A percentile compares a stretch with the other conserved stretches of the same genome.
phyloP scores from a whole-genome alignment of 2,113 vertebrate genomes.

The Sapayoa aenigma region DNA sequence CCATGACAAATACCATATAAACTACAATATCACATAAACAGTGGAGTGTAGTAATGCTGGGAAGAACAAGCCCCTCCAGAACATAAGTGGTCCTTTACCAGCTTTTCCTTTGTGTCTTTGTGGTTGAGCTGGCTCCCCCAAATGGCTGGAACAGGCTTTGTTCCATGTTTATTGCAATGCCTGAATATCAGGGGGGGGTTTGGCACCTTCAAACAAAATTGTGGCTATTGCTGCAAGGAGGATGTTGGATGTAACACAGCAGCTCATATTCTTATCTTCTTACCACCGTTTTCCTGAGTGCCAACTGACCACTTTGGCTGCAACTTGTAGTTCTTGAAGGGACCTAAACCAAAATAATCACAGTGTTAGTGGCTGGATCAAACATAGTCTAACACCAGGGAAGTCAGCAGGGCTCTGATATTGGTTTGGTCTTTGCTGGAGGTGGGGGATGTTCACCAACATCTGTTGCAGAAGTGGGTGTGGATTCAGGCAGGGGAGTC shows the following conservation, averaged over 20 bases:
- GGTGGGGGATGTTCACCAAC: background rate
- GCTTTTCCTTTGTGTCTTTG: background rate
- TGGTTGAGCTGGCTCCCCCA: background rate
- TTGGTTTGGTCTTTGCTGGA: background rate
- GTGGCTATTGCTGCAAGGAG: background rate
- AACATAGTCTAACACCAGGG: background rate
- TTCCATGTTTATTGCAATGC: background rate
- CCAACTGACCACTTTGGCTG: background rate
- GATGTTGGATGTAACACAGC: rapidly evolving
- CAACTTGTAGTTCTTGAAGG: background rate
- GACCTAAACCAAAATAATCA: background rate
- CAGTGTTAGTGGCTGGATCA: background rate
- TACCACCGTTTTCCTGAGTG: background rate
- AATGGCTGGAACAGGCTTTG: background rate
- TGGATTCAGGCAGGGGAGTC: background rate
- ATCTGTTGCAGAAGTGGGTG: background rate
- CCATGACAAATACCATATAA: background rate
- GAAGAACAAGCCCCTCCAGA: background rate
- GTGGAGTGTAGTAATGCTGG: background rate
- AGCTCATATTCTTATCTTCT: background rate
- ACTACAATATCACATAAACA: background rate
- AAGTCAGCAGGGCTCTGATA: background rate
- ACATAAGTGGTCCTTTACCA: background rate
- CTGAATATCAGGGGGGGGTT: background rate
- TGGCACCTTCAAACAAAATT: background rate